phyloP scores from a whole-genome alignment of 2,888 invertebrate genomes.

The Drosophila heteroneura region DNA sequence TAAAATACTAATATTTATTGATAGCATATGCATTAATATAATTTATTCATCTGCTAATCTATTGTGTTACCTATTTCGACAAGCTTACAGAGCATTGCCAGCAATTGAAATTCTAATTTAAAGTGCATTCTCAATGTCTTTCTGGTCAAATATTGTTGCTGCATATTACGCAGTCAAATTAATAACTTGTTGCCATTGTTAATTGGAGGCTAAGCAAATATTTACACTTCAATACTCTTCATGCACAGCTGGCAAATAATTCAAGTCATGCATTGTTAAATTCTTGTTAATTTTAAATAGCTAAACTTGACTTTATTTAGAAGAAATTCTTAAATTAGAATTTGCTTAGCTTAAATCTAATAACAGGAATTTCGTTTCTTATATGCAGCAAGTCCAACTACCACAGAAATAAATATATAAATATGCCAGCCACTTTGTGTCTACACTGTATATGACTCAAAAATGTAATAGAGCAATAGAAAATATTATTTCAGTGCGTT shows the following conservation, averaged over 20 bases:
- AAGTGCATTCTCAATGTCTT: slow-evolving; percentile 22
- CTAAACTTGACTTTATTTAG: background rate
- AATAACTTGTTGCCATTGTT: slow-evolving; percentile 47
- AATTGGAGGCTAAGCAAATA: slow-evolving; percentile 60
- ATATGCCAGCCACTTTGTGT: too few relatives aligned
- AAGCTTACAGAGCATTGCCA: background rate
- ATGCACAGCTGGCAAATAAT: slow-evolving; percentile 13
- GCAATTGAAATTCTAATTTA: slow-evolving; percentile 3
- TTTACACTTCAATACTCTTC: slow-evolving; percentile 47
- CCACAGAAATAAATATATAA: background rate
- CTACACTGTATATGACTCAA: too few relatives aligned
- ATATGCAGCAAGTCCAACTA: background rate
- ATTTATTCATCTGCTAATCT: background rate
- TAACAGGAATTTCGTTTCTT: background rate
- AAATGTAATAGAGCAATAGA: too few relatives aligned
- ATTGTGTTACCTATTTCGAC: background rate
- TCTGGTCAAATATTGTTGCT: slow-evolving; percentile 16
- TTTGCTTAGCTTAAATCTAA: background rate
- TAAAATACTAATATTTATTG: background rate
- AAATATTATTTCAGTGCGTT: too few relatives aligned
- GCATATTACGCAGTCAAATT: slow-evolving; percentile 28
- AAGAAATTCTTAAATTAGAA: background rate
- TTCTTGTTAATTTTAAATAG: slow-evolving; percentile 23
- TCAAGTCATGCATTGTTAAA: slow-evolving; percentile 20
- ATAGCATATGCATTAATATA: background rate